Conservation (phyloP, 2,888 invertebrate species). For the Phengaris arion region DNA sequence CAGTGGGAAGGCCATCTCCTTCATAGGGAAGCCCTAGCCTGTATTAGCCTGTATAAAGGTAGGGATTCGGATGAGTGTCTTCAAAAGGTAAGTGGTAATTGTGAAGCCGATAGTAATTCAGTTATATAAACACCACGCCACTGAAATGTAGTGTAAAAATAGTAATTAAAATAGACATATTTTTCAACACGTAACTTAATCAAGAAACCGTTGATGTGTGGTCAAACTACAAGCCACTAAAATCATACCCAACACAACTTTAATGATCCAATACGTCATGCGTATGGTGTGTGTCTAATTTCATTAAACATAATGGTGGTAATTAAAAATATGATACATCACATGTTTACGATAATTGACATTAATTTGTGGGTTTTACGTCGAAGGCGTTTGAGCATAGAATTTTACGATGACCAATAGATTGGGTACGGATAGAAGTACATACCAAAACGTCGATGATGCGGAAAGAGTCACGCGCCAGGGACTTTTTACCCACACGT, state of each 20-base stretch:
- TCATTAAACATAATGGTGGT: conserved; percentile 20
- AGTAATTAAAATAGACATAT: background rate
- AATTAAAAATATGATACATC: conserved; percentile 28
- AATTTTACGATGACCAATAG: conserved; percentile 56
- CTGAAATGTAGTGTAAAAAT: background rate
- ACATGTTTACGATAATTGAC: conserved; percentile 25
- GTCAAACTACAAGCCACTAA: conserved; percentile 6
- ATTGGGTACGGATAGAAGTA: conserved; percentile 52
- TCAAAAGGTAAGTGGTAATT: too few species aligned
- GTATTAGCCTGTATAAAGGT: too few species aligned
- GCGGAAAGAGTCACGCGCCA: conserved; percentile 74
- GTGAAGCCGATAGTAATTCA: background rate
- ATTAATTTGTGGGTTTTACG: conserved; percentile 21
- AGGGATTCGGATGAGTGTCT: too few species aligned
- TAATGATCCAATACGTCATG: conserved; percentile 34
- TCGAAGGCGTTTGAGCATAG: conserved; percentile 52
- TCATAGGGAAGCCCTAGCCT: too few species aligned
- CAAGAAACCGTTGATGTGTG: background rate
- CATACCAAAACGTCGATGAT: conserved; percentile 68
- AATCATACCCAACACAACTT: background rate
- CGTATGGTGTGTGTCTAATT: conserved; percentile 23
- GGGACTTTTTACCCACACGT: conserved; percentile 65
- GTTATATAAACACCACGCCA: background rate
- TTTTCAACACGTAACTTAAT: conserved; percentile 12
- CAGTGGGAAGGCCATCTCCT: too few species aligned